These are phyloP conservation scores for Linepithema humile DNA, from an alignment of 1,140 invertebrate genomes.

Conservation along the genomic window DNA sequence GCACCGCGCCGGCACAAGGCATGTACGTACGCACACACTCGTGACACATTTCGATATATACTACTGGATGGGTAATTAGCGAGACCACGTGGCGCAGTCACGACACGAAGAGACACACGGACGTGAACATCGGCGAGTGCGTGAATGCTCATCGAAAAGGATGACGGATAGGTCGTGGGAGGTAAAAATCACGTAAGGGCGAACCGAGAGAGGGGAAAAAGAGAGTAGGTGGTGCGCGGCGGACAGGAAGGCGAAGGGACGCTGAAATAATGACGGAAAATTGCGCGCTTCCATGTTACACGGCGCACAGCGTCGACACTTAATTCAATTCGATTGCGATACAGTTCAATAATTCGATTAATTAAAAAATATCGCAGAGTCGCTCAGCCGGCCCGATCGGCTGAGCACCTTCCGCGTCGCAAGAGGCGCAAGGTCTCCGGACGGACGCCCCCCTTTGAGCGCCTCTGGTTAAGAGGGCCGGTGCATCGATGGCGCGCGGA, in stretches of 20 bases:
- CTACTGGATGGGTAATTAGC: constrained; percentile 71
- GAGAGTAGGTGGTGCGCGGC: not conserved
- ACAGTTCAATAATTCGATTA: constrained; percentile 85
- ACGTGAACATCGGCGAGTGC: constrained; percentile 59
- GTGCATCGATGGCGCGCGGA: constrained; percentile 57
- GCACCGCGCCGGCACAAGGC: constrained; percentile 24
- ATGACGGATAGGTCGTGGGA: constrained; percentile 42
- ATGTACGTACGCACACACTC: constrained; percentile 42
- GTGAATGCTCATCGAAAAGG: constrained; percentile 56
- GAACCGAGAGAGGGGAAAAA: constrained; percentile 9
- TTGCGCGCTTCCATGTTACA: constrained; percentile 76
- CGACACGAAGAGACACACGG: constrained; percentile 54
- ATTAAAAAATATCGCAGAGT: constrained; percentile 80
- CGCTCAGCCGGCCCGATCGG: constrained; percentile 63
- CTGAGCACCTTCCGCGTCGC: constrained; percentile 18
- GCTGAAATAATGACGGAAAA: constrained; percentile 77
- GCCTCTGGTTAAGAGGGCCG: constrained; percentile 64
- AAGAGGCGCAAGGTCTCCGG: constrained; percentile 16
- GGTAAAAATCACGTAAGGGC: constrained; percentile 42
- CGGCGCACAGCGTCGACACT: constrained; percentile 74
- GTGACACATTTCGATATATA: constrained; percentile 54
- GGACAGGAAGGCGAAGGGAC: constrained; percentile 37
- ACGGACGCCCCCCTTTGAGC: not conserved
- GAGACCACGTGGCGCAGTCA: constrained; percentile 68
- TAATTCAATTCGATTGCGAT: constrained; percentile 83